Evolutionary conservation across 64 coral and sea anemone genomes (phyloP), one percentile per base, ranked within the genome.

Genomic region (Porites lutea): DNA sequence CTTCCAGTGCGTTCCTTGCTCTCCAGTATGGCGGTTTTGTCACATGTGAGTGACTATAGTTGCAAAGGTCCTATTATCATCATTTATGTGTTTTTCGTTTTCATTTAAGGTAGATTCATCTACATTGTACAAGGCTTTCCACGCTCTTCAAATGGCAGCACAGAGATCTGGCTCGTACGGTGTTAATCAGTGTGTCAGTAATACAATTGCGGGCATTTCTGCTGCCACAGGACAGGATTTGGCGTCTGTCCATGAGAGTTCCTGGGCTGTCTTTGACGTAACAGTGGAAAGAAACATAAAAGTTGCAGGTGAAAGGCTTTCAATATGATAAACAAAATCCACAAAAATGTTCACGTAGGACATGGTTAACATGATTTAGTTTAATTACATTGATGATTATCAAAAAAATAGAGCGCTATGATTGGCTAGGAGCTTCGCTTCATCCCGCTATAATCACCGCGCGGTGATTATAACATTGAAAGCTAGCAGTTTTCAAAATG

Each of bases 101-200:
- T 13, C 7, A 7, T 1, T 3, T 7, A 9, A 91, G 89, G 69
- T 91, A 4, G 89, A 91, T 72, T n/a, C 75, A 6, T 46, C 70
- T 6, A 61, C 46, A 5, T 19, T 91, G 4, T 59, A 60, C 12
- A 74, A 55, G 18, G 19, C 52, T 18, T 83, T 72, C 45, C 13
- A n/a, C 0, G 62, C 78, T 18, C 64, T 84, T 16, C 4, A 43
- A 61, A 59, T 83, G 74, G 68, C 66, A 12, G 59, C 68, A 10
- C 89, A 91, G 78, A 91, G 79, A 84, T 74, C 74, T 76, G 89
- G 89, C 4, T 79, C 74, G 8, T 82, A 74, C 55, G 52, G 89
- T 20, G 61, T 84, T 59, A 91, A 91, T 54, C 59, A 74, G 14
- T 74, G 63, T 14, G 80, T 82, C 4, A 14, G 68, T 2, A 91